phyloP scores from a whole-genome alignment of 2,888 invertebrate genomes.

The Eustalomyia histrio region DNA sequence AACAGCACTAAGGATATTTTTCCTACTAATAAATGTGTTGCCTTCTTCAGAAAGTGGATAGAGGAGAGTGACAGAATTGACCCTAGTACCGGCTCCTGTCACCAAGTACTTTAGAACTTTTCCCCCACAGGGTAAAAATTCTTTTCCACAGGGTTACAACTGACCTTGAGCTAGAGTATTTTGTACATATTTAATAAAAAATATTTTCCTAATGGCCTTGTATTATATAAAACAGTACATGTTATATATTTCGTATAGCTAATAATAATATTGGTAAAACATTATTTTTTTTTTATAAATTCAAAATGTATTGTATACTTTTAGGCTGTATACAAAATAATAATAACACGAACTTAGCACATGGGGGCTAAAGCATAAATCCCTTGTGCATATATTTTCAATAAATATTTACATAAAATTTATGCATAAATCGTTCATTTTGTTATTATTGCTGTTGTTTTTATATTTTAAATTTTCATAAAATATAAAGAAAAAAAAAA shows the following conservation, averaged over 20 bases:
- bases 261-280: constrained; percentile 27
- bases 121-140: too few relatives aligned
- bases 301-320: constrained; percentile 25
- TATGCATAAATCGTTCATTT: constrained; percentile 33
- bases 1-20: too few relatives aligned
- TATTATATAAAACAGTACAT: neutral
- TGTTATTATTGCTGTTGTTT: neutral
- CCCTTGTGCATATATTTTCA: constrained; percentile 13
- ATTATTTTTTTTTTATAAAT: constrained; percentile 19
- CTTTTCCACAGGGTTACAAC: too few relatives aligned
- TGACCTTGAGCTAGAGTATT: too few relatives aligned
- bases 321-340: constrained; percentile 2
- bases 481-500: neutral
- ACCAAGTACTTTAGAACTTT: too few relatives aligned
- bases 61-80: too few relatives aligned
- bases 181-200: too few relatives aligned
- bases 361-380: neutral
- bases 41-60: too few relatives aligned
- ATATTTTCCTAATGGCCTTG: neutral
- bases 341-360: constrained; percentile 15
- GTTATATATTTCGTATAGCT: constrained; percentile 1
- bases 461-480: neutral
- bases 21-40: too few relatives aligned
- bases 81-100: too few relatives aligned
- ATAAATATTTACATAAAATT: constrained; percentile 51